Evolutionary conservation across 2,888 invertebrate species (phyloP).

Genomic region (Ochlodes sylvanus): DNA sequence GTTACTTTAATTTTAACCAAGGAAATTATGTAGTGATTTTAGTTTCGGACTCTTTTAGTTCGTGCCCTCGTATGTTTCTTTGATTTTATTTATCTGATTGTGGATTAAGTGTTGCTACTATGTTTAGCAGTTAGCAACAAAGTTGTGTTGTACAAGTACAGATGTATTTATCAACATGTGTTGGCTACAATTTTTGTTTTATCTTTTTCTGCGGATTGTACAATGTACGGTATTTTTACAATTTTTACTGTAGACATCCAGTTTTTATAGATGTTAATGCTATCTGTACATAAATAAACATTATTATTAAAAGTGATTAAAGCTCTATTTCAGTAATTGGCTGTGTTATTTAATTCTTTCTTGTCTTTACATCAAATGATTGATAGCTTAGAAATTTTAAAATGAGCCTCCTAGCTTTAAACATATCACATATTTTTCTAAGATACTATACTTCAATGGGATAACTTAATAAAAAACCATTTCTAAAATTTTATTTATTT

Average conservation of each 20-base stretch:
- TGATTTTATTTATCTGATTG: background rate
- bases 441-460: too few species aligned
- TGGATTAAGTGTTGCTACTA: background rate
- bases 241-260: constrained; percentile 78
- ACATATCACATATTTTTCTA: too few species aligned
- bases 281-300: constrained; percentile 75
- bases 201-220: constrained; percentile 51
- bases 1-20: constrained; percentile 10
- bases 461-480: too few species aligned
- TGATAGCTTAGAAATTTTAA: too few species aligned
- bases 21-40: constrained; percentile 23
- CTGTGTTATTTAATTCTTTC: constrained; percentile 13
- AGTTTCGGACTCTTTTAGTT: background rate
- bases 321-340: constrained; percentile 79
- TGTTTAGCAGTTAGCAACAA: constrained; percentile 17
- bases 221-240: constrained; percentile 74
- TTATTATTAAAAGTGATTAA: constrained; percentile 81
- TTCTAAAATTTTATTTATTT: too few species aligned
- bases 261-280: constrained; percentile 78
- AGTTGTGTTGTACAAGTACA: too few species aligned
- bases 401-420: too few species aligned
- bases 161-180: constrained; percentile 24
- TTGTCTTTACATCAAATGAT: too few species aligned
- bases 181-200: constrained; percentile 27
- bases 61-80: background rate